Base-by-base conservation (phyloP, 2,113 vertebrate genomes). In the Colistium nudipinnis region DNA sequence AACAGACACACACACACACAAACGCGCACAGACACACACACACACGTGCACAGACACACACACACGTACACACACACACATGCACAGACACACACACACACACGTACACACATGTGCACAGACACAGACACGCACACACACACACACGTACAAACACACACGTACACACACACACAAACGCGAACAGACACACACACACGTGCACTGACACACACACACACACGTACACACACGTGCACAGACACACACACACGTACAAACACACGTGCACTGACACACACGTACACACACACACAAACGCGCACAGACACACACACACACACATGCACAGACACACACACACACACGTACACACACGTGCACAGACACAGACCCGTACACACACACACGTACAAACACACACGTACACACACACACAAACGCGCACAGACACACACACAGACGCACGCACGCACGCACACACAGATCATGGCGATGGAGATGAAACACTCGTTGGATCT, bases 241-340 rank as follows among this genome's bases (percentile, higher is more conserved):
- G 11, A 19, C 30, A 57, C 67, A 59, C 53, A 19, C 47, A 38
- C 16, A 45, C 28, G 44, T 39, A 67, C 57, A 22, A 51, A 56
- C 38, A 12, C 51, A 35, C 51, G 7, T 30, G 36, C 53, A 12
- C 62, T n/a, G n/a, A n/a, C n/a, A 12, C 51, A 35, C 51, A 12
- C 41, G 36, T 43, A 12, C 62, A 54, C 56, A 53, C 44, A 57
- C 25, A 51, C 69, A 35, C 41, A 57, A 52, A 63, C 63, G 49
- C 62, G 35, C 31, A 28, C 59, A 4, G 51, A 62, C 52, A 49
- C 66, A 22, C 59, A 45, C 38, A 57, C 12, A 10, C 36, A 63
- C 74, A 59, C 61, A 48, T 43, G 36, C 33, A 52, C 62, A 39
- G 17, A 43, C 45, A 25, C 47, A 31, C 16, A 45, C 28, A 51